These are phyloP conservation scores for Condylura cristata DNA, from an alignment of 2,113 vertebrate genomes.

Conservation along the genomic window DNA sequence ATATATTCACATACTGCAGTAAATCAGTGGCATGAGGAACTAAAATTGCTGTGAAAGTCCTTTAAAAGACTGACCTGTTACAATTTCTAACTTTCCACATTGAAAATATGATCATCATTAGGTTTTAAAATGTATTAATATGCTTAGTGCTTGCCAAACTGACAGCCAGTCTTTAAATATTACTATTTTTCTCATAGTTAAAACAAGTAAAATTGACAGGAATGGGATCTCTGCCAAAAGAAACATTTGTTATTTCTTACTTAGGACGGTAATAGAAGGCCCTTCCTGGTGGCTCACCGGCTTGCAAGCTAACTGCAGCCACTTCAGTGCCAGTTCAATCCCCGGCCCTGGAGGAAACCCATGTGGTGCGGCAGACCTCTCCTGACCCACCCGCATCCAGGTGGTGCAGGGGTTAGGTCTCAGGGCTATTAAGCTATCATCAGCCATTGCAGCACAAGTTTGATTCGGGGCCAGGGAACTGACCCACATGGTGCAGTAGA, in stretches of 20 bases:
- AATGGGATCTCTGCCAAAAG: background rate
- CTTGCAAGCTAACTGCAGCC: too few relatives aligned
- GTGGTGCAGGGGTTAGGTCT: too few relatives aligned
- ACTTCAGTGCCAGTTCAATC: too few relatives aligned
- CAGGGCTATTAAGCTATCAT: too few relatives aligned
- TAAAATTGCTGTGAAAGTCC: background rate
- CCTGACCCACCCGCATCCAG: too few relatives aligned
- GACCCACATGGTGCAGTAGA: too few relatives aligned
- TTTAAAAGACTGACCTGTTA: background rate
- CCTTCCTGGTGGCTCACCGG: too few relatives aligned
- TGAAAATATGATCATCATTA: background rate
- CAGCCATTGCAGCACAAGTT: too few relatives aligned
- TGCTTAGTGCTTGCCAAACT: background rate
- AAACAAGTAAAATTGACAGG: background rate
- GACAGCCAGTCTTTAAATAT: background rate
- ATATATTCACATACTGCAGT: background rate
- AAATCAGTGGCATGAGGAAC: background rate
- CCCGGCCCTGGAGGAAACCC: too few relatives aligned
- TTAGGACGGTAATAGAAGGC: background rate
- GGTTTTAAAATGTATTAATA: background rate
- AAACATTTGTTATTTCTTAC: background rate
- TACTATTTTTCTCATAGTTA: constrained; percentile 35
- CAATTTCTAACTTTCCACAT: background rate
- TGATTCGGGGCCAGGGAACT: too few relatives aligned
- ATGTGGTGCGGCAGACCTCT: too few relatives aligned